A percentile compares a stretch with the other conserved stretches of the same genome.
These are phyloP conservation scores for Drosophila bocki DNA, from an alignment of 1,140 invertebrate genomes.

Conservation along the genomic window DNA sequence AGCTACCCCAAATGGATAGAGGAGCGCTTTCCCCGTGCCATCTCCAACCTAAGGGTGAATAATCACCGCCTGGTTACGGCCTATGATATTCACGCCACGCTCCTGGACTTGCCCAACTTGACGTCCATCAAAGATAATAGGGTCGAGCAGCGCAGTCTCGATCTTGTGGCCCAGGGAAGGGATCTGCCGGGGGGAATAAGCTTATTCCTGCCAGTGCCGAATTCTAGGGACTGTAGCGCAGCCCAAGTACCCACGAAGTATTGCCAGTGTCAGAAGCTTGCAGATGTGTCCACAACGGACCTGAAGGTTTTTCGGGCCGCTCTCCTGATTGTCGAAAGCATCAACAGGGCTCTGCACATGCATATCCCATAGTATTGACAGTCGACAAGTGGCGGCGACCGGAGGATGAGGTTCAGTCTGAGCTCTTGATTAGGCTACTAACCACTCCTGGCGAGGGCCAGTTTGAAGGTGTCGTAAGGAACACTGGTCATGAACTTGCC, in stretches of 20 bases:
- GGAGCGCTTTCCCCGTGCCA: slow-evolving; percentile 87
- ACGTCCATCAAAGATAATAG: slow-evolving; percentile 7
- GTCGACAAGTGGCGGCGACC: slow-evolving; percentile 13
- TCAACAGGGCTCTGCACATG: slow-evolving; percentile 8
- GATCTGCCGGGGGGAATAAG: slow-evolving; percentile 29
- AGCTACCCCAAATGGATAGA: slow-evolving; percentile 90
- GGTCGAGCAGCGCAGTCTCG: slow-evolving; percentile 9
- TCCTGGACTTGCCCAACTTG: slow-evolving; percentile 31
- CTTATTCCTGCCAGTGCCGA: slow-evolving; percentile 36
- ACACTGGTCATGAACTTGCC: background rate
- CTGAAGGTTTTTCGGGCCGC: slow-evolving; percentile 17
- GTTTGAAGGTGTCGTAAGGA: slow-evolving; percentile 29
- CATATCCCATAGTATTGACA: slow-evolving; percentile 11
- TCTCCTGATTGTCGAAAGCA: slow-evolving; percentile 9
- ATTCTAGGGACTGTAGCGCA: slow-evolving; percentile 9
- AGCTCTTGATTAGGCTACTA: slow-evolving; percentile 15
- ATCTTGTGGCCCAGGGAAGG: background rate
- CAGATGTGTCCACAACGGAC: background rate
- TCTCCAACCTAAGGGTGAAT: slow-evolving; percentile 89
- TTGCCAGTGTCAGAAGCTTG: slow-evolving; percentile 13
- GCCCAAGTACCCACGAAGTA: slow-evolving; percentile 19
- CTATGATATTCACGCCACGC: slow-evolving; percentile 91
- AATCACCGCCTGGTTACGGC: slow-evolving; percentile 90
- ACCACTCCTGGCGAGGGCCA: slow-evolving; percentile 22
- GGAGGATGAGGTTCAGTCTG: background rate